Conservation (phyloP, 1,140 invertebrate genomes). For the Eriocheir sinensis region DNA sequence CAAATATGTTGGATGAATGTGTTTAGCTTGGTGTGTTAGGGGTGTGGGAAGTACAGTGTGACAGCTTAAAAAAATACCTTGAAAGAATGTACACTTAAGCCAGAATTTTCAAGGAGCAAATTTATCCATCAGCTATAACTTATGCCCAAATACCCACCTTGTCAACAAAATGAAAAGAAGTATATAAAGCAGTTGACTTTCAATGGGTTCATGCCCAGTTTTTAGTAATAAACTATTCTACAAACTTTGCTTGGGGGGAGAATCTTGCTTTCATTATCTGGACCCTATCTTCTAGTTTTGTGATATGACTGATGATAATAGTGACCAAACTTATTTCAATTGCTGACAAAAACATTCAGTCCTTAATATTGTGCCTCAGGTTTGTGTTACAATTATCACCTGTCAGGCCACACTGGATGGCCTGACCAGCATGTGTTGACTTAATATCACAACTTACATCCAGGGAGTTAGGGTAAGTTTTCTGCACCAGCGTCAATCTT, state of each 20-base stretch:
- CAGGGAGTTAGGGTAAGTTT: conserved; percentile 37
- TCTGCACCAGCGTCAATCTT: conserved; percentile 61
- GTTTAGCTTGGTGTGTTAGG: background rate
- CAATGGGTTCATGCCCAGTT: conserved; percentile 37
- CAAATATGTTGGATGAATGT: background rate
- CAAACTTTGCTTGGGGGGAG: conserved; percentile 58
- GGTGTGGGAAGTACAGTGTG: background rate
- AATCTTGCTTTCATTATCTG: conserved; percentile 67
- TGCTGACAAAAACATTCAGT: background rate
- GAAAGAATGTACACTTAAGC: background rate
- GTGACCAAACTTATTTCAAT: conserved; percentile 36
- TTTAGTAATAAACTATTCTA: conserved; percentile 57
- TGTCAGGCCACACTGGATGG: conserved; percentile 47
- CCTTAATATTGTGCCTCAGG: conserved; percentile 58
- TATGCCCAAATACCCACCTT: conserved; percentile 59
- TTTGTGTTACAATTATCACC: conserved; percentile 60
- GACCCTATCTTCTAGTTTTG: conserved; percentile 64
- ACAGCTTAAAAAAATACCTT: background rate
- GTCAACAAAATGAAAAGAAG: conserved; percentile 31
- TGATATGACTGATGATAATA: conserved; percentile 55
- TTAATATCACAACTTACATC: conserved; percentile 38
- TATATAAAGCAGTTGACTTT: conserved; percentile 42
- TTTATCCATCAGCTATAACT: conserved; percentile 27
- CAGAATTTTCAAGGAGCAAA: background rate
- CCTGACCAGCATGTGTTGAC: conserved; percentile 66